Percentiles rank a stretch among this genome's conserved stretches.
Conservation (phyloP, 2,888 invertebrate genomes). For the Rotaria macrura region DNA sequence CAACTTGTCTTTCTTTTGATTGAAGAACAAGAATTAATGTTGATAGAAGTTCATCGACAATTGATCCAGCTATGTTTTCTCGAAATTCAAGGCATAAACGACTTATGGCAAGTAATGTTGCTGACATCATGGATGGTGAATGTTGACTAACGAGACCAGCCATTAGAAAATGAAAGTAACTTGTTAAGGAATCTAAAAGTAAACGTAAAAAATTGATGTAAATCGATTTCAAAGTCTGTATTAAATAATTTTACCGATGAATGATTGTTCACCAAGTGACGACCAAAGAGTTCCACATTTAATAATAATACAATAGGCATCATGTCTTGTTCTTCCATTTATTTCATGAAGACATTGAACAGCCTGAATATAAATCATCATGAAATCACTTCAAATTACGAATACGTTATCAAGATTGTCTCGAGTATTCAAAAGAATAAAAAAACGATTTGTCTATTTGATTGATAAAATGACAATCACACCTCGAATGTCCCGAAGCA, state of each 20-base stretch:
- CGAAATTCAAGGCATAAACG: conserved; percentile 26
- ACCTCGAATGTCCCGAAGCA: too few relatives aligned
- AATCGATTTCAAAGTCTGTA: neutral
- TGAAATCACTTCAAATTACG: too few relatives aligned
- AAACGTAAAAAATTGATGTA: neutral
- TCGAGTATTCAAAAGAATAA: too few relatives aligned
- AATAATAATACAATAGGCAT: neutral
- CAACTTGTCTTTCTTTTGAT: conserved; percentile 27
- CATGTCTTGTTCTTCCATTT: neutral
- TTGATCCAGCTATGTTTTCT: conserved; percentile 28
- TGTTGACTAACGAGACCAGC: conserved; percentile 26
- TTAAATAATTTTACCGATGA: neutral
- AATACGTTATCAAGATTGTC: too few relatives aligned
- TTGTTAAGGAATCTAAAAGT: conserved; percentile 24
- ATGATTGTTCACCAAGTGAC: neutral
- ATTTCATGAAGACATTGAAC: conserved; percentile 11
- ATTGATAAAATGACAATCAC: too few relatives aligned
- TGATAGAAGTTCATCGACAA: conserved; percentile 26
- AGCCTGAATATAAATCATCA: neutral
- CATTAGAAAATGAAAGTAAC: conserved; percentile 30
- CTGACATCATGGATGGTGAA: conserved; percentile 32
- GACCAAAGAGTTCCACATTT: neutral
- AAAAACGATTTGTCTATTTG: too few relatives aligned
- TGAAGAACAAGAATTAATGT: conserved; percentile 27
- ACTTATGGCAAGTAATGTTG: conserved; percentile 27